Evolutionary conservation across 2,797 vertebrate genomes (phyloP).

Genomic region (Rhincodon typus): DNA sequence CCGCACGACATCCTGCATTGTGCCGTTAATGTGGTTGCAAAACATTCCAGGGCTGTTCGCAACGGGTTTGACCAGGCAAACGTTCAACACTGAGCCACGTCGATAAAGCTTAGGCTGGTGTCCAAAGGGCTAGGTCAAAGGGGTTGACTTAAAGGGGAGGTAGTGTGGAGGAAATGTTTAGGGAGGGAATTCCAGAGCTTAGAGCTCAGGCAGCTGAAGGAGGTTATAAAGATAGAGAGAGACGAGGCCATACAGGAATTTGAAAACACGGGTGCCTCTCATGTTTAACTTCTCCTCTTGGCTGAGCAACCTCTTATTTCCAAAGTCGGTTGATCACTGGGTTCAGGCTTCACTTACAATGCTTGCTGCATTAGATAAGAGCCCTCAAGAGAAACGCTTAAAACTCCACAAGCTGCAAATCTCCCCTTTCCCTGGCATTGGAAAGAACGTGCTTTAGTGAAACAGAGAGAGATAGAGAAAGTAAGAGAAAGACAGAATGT

Average conservation of each 20-base stretch:
- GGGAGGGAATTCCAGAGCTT: background rate
- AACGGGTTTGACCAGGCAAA: background rate
- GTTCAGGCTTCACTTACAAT: background rate
- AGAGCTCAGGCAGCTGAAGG: background rate
- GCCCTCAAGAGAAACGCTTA: background rate
- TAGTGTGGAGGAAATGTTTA: background rate
- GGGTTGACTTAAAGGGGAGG: background rate
- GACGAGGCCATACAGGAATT: too few species aligned
- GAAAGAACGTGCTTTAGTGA: background rate
- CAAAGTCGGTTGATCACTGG: background rate
- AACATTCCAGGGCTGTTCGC: background rate
- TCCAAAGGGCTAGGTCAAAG: background rate
- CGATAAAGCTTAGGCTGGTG: background rate
- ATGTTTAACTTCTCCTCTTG: background rate
- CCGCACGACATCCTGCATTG: background rate
- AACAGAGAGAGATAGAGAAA: conserved; percentile 33
- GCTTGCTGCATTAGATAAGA: background rate
- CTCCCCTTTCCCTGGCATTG: background rate
- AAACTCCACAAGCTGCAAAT: background rate
- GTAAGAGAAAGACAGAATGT: conserved; percentile 46
- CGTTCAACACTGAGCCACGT: background rate
- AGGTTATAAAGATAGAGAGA: too few species aligned
- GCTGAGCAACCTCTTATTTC: background rate
- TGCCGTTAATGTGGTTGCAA: background rate
- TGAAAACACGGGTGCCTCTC: too few species aligned